Evolutionary conservation across 2,797 vertebrate genomes (phyloP).

Genomic region (Heliangelus exortis): DNA sequence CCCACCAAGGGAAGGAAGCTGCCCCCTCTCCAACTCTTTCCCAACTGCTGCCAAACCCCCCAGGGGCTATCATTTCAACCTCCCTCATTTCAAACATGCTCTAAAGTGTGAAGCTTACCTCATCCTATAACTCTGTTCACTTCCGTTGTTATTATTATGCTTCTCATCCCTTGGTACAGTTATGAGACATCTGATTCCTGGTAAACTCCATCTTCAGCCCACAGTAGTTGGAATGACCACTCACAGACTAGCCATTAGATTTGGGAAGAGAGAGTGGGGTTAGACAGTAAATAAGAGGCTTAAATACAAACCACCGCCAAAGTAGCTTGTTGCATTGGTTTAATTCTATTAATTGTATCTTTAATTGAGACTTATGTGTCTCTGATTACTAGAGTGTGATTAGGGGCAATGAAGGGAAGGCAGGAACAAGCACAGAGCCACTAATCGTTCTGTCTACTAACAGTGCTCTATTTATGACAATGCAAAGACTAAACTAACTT

Average conservation of each 20-base stretch:
- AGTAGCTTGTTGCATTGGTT: background rate
- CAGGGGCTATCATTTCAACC: background rate
- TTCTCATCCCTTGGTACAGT: background rate
- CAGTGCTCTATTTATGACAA: background rate
- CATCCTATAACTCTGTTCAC: background rate
- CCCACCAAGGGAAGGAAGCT: background rate
- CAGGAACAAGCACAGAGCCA: background rate
- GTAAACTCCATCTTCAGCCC: background rate
- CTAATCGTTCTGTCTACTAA: background rate
- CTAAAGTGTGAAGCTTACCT: background rate
- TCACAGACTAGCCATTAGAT: background rate
- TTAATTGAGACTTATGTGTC: conserved; percentile 22
- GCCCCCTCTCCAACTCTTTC: background rate
- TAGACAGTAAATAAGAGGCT: background rate
- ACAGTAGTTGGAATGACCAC: fast-evolving
- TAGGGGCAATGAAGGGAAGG: background rate
- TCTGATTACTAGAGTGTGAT: background rate
- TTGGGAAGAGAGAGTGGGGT: background rate
- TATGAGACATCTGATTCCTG: background rate
- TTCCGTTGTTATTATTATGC: fast-evolving
- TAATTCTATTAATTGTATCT: conserved; percentile 6
- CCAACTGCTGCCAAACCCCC: background rate
- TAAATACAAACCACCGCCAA: background rate
- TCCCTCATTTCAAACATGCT: background rate
- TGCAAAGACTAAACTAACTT: background rate